phyloP scores from a whole-genome alignment of 2,113 vertebrate species.

The Chaetodon auriga region DNA sequence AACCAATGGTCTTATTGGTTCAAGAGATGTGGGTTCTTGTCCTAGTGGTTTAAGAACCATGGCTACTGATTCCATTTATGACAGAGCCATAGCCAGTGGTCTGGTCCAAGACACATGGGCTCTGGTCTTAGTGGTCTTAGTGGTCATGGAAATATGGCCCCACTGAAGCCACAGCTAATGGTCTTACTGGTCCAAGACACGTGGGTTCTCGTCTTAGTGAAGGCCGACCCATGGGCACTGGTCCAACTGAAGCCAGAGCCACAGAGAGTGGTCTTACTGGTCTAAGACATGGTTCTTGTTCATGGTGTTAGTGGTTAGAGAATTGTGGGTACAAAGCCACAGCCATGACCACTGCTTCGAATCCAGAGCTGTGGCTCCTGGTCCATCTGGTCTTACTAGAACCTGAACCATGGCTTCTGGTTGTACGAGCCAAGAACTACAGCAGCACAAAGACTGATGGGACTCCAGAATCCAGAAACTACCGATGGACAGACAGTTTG shows the following conservation, averaged over 20 bases:
- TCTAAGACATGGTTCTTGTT: constrained; percentile 36
- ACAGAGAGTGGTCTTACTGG: constrained; percentile 26
- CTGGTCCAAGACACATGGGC: constrained; percentile 14
- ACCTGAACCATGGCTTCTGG: constrained; percentile 27
- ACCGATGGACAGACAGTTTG: constrained; percentile 42
- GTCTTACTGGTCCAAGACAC: constrained; percentile 27
- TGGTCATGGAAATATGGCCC: constrained; percentile 23
- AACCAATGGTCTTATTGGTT: neutral
- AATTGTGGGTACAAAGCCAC: neutral
- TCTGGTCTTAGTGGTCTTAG: constrained; percentile 22
- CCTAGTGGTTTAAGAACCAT: neutral
- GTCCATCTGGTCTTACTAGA: constrained; percentile 30
- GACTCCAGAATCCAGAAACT: constrained; percentile 42
- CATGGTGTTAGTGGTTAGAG: constrained; percentile 14
- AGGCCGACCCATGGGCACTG: constrained; percentile 9
- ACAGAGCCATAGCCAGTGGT: constrained; percentile 21
- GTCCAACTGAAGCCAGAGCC: constrained; percentile 15
- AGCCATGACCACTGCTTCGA: constrained; percentile 8
- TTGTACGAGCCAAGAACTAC: constrained; percentile 43
- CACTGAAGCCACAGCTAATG: constrained; percentile 17
- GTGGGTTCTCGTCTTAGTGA: constrained; percentile 12
- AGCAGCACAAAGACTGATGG: constrained; percentile 70
- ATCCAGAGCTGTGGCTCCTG: constrained; percentile 25
- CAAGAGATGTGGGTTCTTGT: constrained; percentile 18
- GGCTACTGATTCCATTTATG: constrained; percentile 11